Conservation (phyloP, 1,140 invertebrate species). For the Calephelis virginiensis region DNA sequence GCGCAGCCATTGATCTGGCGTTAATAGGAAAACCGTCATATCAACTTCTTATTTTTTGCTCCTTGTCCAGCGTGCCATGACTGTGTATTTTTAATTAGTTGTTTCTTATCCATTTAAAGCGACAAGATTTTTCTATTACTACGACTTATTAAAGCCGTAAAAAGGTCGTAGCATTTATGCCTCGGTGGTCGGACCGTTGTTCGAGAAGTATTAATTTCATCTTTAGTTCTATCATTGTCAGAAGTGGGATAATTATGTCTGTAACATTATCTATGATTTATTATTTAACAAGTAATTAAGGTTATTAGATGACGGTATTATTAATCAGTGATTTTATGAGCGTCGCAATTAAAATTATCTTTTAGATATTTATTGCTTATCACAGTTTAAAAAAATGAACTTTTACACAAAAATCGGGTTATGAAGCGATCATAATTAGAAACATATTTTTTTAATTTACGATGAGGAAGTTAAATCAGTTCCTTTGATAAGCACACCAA, state of each 20-base stretch:
- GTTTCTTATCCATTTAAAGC: constrained; percentile 42
- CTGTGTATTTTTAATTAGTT: constrained; percentile 47
- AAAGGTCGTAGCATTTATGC: constrained; percentile 23
- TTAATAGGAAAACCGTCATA: constrained; percentile 25
- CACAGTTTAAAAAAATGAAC: no score
- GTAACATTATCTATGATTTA: neutral
- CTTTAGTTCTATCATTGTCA: constrained; percentile 19
- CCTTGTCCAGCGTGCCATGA: constrained; percentile 31
- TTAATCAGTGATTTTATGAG: no score
- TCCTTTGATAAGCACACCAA: no score
- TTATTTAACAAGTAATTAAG: neutral
- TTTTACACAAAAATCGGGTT: no score
- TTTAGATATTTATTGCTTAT: no score
- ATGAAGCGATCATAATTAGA: no score
- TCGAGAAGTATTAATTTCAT: constrained; percentile 9
- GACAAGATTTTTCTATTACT: constrained; percentile 42
- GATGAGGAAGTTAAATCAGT: no score
- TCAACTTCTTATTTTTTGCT: constrained; percentile 33
- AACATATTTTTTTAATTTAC: no score
- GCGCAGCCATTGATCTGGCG: constrained; percentile 14
- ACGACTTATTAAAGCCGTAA: constrained; percentile 22
- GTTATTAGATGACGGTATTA: no score
- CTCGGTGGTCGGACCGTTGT: constrained; percentile 19
- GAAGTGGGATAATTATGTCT: constrained; percentile 6
- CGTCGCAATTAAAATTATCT: no score